phyloP scores from a whole-genome alignment of 2,113 vertebrate genomes.

The Dicentrarchus labrax region DNA sequence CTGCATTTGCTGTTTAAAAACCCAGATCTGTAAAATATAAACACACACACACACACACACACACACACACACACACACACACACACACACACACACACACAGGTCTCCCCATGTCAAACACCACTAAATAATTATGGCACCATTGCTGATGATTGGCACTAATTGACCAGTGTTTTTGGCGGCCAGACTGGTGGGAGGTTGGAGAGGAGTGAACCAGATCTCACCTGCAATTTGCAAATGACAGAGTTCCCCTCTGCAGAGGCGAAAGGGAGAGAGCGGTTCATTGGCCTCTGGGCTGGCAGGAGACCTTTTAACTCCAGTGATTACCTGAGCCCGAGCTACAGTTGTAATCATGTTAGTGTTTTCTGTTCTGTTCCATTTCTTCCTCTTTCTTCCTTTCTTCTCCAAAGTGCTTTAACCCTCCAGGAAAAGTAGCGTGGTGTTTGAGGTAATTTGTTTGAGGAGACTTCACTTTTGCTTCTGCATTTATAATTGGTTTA shows the following conservation, averaged over 20 bases:
- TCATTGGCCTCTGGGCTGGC: conserved; percentile 67
- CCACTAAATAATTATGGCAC: conserved; percentile 67
- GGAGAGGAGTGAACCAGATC: conserved; percentile 58
- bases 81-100: conserved; percentile 10
- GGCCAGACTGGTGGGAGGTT: conserved; percentile 45
- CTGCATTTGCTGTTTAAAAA: conserved; percentile 5
- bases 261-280: conserved; percentile 60
- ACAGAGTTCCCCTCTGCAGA: conserved; percentile 52
- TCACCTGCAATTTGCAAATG: conserved; percentile 76
- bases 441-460: conserved; percentile 57
- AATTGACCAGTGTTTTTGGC: conserved; percentile 73
- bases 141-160: conserved; percentile 71
- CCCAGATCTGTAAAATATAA: not conserved
- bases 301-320: conserved; percentile 75
- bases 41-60: conserved; percentile 11
- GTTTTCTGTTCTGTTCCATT: conserved; percentile 48
- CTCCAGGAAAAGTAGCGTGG: conserved; percentile 40
- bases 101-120: conserved; percentile 52
- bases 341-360: conserved; percentile 70
- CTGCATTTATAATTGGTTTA: conserved; percentile 41
- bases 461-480: conserved; percentile 45
- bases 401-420: conserved; percentile 31
- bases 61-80: conserved; percentile 6
- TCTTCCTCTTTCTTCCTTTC: conserved; percentile 27
- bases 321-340: conserved; percentile 72